phyloP scores from a whole-genome alignment of 2,888 invertebrate species.

The Psylliodes chrysocephalus region DNA sequence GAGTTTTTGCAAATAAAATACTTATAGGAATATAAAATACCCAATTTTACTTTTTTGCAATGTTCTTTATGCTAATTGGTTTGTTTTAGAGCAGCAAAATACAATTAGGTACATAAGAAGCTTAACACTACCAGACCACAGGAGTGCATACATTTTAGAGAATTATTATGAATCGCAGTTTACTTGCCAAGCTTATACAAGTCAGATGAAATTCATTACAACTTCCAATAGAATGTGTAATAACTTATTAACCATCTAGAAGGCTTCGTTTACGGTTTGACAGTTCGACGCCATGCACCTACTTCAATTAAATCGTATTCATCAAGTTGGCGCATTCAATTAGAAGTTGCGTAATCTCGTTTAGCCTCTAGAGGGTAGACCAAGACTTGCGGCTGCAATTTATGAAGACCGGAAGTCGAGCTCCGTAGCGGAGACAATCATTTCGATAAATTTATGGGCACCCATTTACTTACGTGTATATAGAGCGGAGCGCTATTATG shows the following conservation, averaged over 20 bases:
- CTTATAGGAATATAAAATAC: too few species aligned
- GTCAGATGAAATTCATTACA: neutral
- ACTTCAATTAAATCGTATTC: conserved; percentile 32
- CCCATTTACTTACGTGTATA: neutral
- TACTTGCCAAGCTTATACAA: too few species aligned
- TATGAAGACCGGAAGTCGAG: neutral
- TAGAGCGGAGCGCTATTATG: too few species aligned
- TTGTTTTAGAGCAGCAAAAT: too few species aligned
- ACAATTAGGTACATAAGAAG: too few species aligned
- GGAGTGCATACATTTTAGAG: too few species aligned
- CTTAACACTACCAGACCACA: too few species aligned
- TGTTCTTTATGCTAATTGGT: too few species aligned
- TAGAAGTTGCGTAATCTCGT: conserved; percentile 27
- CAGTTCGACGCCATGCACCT: neutral
- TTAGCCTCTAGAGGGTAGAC: neutral
- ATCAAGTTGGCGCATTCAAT: conserved; percentile 25
- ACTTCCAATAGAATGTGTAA: neutral
- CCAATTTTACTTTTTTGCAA: too few species aligned
- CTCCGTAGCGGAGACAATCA: neutral
- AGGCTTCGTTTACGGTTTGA: neutral
- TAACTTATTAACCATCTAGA: neutral
- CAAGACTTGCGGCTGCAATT: neutral
- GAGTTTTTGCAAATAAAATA: too few species aligned
- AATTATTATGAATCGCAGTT: too few species aligned
- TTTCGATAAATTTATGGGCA: neutral